A percentile compares a stretch with the other conserved stretches of the same genome.
Evolutionary conservation across 1,140 invertebrate species (phyloP).

Genomic region (Anastrepha ludens): DNA sequence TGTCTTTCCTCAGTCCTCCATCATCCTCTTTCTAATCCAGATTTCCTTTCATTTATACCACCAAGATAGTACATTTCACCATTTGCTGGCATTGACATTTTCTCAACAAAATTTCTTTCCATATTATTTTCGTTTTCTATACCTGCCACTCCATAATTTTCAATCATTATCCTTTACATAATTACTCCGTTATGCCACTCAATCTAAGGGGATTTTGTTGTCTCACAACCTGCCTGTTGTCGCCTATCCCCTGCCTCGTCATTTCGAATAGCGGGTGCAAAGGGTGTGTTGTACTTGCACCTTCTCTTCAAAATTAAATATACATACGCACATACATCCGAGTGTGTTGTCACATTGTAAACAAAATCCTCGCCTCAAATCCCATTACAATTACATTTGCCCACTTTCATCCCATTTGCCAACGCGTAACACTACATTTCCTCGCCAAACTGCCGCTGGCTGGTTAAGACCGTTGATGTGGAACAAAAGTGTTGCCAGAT

Average conservation of each 20-base stretch:
- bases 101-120: too few species aligned
- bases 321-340: neutral
- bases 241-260: neutral
- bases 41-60: too few species aligned
- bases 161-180: neutral
- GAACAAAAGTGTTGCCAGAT: neutral
- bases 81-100: neutral
- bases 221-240: neutral
- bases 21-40: too few species aligned
- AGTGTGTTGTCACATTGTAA: constrained; percentile 23
- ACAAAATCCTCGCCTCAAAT: constrained; percentile 11
- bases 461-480: neutral
- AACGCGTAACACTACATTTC: neutral
- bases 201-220: constrained; percentile 39
- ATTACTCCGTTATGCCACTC: constrained; percentile 29
- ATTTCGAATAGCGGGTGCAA: neutral
- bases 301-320: neutral
- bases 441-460: neutral
- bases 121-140: too few species aligned
- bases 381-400: constrained; percentile 18
- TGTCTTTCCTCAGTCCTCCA: too few species aligned
- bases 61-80: neutral
- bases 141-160: too few species aligned
- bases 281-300: neutral
- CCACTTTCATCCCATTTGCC: constrained; percentile 21